These are phyloP conservation scores for Cetoscarus ocellatus DNA, from an alignment of 2,797 vertebrate genomes.

Conservation along the genomic window DNA sequence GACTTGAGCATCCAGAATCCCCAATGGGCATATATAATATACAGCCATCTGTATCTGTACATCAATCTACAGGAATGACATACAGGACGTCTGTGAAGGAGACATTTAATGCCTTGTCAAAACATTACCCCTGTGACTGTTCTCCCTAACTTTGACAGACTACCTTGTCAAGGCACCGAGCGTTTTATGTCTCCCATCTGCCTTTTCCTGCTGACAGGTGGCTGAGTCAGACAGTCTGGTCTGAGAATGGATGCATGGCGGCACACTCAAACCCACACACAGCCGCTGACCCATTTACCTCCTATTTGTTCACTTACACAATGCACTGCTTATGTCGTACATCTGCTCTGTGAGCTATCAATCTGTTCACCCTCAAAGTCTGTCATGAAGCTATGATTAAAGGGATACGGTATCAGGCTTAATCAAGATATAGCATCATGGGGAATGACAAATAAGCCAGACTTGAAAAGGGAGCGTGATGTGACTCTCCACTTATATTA, in stretches of 20 bases:
- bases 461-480: conserved; percentile 13
- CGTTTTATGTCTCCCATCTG: conserved; percentile 82
- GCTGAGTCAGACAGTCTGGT: conserved; percentile 75
- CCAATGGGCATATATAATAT: conserved; percentile 68
- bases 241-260: conserved; percentile 60
- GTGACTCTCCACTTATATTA: conserved; percentile 11
- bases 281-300: conserved; percentile 70
- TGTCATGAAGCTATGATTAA: conserved; percentile 25
- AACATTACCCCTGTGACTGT: conserved; percentile 84
- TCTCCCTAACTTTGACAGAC: conserved; percentile 83
- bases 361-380: conserved; percentile 26
- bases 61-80: conserved; percentile 81
- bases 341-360: conserved; percentile 39
- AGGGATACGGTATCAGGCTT: not conserved
- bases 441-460: conserved; percentile 34
- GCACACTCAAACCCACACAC: conserved; percentile 56
- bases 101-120: conserved; percentile 86
- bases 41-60: conserved; percentile 78
- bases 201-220: conserved; percentile 76
- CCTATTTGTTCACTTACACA: conserved; percentile 64
- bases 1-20: conserved; percentile 40
- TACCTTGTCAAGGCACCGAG: conserved; percentile 81
- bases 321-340: conserved; percentile 20
- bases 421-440: conserved; percentile 21
- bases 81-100: conserved; percentile 80